phyloP scores from a whole-genome alignment of 2,888 invertebrate species.

The Platypus cylindrus region DNA sequence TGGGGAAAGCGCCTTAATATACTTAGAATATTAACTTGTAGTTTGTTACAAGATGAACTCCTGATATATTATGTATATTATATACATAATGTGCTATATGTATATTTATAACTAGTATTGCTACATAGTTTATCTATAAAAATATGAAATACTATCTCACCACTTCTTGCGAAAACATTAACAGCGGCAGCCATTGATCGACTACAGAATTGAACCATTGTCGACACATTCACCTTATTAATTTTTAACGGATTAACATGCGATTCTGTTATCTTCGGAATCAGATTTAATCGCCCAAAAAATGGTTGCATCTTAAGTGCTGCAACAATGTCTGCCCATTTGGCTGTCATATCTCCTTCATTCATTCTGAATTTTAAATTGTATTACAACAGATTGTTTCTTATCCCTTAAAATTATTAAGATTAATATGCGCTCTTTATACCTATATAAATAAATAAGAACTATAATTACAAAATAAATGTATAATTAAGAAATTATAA shows the following conservation, averaged over 20 bases:
- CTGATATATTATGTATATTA: too few species aligned
- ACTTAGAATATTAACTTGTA: too few species aligned
- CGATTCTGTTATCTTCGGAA: slow-evolving; percentile 4
- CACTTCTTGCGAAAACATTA: slow-evolving; percentile 4
- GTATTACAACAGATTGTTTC: slow-evolving; percentile 6
- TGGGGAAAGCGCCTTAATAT: too few species aligned
- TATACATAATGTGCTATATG: too few species aligned
- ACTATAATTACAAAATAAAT: too few species aligned
- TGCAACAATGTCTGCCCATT: slow-evolving; percentile 10
- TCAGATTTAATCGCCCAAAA: slow-evolving; percentile 2
- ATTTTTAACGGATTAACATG: slow-evolving; percentile 6
- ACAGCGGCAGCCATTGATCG: slow-evolving; percentile 4
- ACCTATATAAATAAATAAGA: too few species aligned
- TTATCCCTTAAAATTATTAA: slow-evolving; percentile 4
- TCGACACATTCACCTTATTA: slow-evolving; percentile 4
- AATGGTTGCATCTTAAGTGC: slow-evolving; percentile 6
- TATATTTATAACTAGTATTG: too few species aligned
- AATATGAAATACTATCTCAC: background rate
- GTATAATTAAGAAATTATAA: too few species aligned
- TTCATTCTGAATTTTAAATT: slow-evolving; percentile 1
- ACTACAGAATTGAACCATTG: slow-evolving; percentile 4
- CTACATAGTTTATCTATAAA: background rate
- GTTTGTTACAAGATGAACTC: too few species aligned
- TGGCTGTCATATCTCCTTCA: slow-evolving; percentile 3
- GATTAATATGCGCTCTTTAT: too few species aligned